A percentile compares a stretch with the other conserved stretches of the same genome.
These are phyloP conservation scores for Drosophila lacertosa DNA, from an alignment of 1,140 invertebrate genomes.

Conservation along the genomic window DNA sequence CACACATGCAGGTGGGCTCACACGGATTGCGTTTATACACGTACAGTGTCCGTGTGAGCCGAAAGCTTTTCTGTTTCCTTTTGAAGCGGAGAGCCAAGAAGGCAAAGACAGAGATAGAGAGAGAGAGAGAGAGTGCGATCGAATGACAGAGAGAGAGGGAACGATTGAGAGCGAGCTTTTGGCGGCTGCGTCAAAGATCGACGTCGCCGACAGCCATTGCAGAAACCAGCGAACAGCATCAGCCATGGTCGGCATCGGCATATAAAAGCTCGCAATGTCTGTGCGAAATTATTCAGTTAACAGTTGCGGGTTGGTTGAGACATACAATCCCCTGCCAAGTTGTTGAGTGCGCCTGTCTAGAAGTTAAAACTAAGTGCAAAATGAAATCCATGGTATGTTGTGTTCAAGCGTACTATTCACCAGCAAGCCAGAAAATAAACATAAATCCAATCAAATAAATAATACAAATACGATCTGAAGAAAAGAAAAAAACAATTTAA, in stretches of 20 bases:
- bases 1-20: slow-evolving; percentile 32
- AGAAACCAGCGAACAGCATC: slow-evolving; percentile 58
- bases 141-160: slow-evolving; percentile 25
- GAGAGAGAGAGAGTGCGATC: slow-evolving; percentile 13
- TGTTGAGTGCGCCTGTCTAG: slow-evolving; percentile 46
- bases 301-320: slow-evolving; percentile 82
- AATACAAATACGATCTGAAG: neutral
- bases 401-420: slow-evolving; percentile 53
- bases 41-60: slow-evolving; percentile 62
- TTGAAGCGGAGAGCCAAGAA: slow-evolving; percentile 32
- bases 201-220: slow-evolving; percentile 40
- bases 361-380: slow-evolving; percentile 70
- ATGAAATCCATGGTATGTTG: slow-evolving; percentile 83
- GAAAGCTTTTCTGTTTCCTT: slow-evolving; percentile 71
- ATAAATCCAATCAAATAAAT: slow-evolving; percentile 33
- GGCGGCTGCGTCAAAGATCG: slow-evolving; percentile 44
- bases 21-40: slow-evolving; percentile 57
- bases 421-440: no score
- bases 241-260: slow-evolving; percentile 46
- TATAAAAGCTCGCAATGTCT: slow-evolving; percentile 81
- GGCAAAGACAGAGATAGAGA: slow-evolving; percentile 3
- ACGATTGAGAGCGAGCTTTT: slow-evolving; percentile 64
- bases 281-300: slow-evolving; percentile 83
- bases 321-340: slow-evolving; percentile 62
- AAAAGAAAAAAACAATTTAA: slow-evolving; percentile 7